Base-by-base conservation (phyloP, 2,113 vertebrate species). In the Erythrocercus mccallii region DNA sequence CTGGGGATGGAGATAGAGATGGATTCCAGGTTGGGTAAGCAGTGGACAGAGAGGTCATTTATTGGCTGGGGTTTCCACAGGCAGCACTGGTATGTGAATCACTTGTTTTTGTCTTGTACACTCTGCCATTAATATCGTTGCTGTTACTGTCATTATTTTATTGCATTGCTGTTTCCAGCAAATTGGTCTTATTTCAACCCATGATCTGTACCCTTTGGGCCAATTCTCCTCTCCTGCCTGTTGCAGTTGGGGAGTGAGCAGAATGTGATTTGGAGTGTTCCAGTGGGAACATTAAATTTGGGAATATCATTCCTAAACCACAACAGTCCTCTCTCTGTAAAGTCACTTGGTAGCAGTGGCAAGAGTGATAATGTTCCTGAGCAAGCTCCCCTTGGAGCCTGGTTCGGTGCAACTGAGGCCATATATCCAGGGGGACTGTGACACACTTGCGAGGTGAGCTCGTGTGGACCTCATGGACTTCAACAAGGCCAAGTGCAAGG, bases 71-170 rank as follows among this genome's bases (percentile, higher is more conserved):
- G 13, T 38, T 66, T 73, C 77, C 2, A 0, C 24, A 37, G 22
- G 13, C 15, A 66, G 2, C 15, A 13, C 23, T 23, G 0, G 0
- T 8, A 44, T 0, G 1, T 33, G 23, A 44, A 33, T 65, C 0
- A 0, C 14, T 37, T 44, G 19, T 16, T 73, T 73, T 65, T 24
- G 35, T 33, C 23, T 81, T 33, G 8, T 33, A 37, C 45, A 11
- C 10, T 57, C 37, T 65, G 31, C 37, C 33, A 65, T 81, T 57
- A 33, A 44, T 58, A 73, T 37, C 0, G 0, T 28, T 37, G 42
- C 14, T 50, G 8, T 65, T 37, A 37, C 8, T 50, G 31, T 23
- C 22, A 28, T 28, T 38, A 28, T 28, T 37, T 48, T 44, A 37
- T 50, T 80, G n/a, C 6, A 27, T 19, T 64, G 35, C 2, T 37